Base-by-base conservation (phyloP, 2,113 vertebrate species). In the Hippocampus comes region DNA sequence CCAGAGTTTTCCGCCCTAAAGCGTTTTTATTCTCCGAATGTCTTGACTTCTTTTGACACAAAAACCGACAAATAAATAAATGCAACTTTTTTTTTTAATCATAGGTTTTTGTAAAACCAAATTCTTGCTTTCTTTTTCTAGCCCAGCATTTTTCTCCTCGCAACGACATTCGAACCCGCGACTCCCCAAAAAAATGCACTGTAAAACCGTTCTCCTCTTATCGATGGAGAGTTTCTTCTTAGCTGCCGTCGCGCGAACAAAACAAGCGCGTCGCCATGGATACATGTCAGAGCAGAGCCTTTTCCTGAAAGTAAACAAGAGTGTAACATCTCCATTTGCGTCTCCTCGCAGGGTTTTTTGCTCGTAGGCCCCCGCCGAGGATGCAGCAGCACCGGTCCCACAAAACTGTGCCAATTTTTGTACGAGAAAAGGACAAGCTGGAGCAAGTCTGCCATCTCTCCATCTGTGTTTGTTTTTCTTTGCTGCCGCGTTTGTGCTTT, bases 391-490 rank as follows among this genome's bases (percentile, higher is more conserved):
- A 65, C 86, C 81, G 87, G 78, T 87, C 88, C 61, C 80, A 89
- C 72, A 90, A 93, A 91, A 93, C 90, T 92, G 91, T 93, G 91
- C 90, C 89, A 90, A 92, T 81, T 92, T 93, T 92, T 91, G 71
- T 90, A 89, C 79, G 87, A 38, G 80, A 78, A 73, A 64, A 71
- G 71, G 55, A 69, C 64, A 73, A 21, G 49, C 51, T 53, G 43
- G 14, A 21, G 2, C 46, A 46, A 6, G 17, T 15, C 9, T 48
- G 9, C 11, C 15, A 1, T 49, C 43, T 17, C 43, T 65, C 9
- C 15, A 18, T 21, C 21, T 42, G 27, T 60, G 30, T 43, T 38
- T 84, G 86, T 60, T n/a, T 79, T 83, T 88, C 55, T 56, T 77
- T 34, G 78, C 71, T 82, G 82, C 79, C 69, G 80, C 67, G 73